Conservation (phyloP, 2,888 invertebrate species). For the Stenichneumon culpator region DNA sequence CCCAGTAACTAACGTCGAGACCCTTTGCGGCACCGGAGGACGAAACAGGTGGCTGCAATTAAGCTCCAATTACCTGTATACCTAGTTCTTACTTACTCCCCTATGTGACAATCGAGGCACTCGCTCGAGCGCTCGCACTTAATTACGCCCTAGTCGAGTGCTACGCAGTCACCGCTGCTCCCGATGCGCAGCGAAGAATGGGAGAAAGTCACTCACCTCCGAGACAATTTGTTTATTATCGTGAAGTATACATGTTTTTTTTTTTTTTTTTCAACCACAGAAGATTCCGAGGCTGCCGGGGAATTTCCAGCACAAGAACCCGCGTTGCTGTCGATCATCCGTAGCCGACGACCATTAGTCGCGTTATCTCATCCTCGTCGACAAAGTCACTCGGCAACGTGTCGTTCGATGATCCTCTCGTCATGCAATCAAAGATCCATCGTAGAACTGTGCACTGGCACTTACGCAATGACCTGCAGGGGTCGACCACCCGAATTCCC, state of each 20-base stretch:
- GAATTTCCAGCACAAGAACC: too few relatives aligned
- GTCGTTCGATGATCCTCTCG: background rate
- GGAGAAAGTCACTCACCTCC: constrained; percentile 8
- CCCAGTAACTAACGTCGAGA: constrained; percentile 60
- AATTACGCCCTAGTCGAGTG: constrained; percentile 67
- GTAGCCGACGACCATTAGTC: constrained; percentile 18
- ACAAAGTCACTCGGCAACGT: constrained; percentile 8
- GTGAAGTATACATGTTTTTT: background rate
- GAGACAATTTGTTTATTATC: background rate
- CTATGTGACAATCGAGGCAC: constrained; percentile 68
- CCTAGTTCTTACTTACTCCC: constrained; percentile 75
- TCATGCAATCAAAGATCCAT: background rate
- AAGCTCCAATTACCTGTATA: constrained; percentile 78
- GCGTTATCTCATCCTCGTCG: constrained; percentile 23
- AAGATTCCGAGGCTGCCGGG: too few relatives aligned
- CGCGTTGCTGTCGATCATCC: constrained; percentile 32
- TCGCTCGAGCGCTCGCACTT: constrained; percentile 67
- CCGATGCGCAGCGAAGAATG: constrained; percentile 11
- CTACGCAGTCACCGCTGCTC: constrained; percentile 21
- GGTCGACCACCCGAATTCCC: background rate
- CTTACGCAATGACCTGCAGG: background rate
- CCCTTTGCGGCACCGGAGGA: constrained; percentile 66
- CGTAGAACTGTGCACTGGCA: background rate
- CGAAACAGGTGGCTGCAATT: constrained; percentile 78
- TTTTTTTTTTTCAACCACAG: background rate